Base-by-base conservation (phyloP, 1,140 invertebrate genomes). In the Popillia japonica region DNA sequence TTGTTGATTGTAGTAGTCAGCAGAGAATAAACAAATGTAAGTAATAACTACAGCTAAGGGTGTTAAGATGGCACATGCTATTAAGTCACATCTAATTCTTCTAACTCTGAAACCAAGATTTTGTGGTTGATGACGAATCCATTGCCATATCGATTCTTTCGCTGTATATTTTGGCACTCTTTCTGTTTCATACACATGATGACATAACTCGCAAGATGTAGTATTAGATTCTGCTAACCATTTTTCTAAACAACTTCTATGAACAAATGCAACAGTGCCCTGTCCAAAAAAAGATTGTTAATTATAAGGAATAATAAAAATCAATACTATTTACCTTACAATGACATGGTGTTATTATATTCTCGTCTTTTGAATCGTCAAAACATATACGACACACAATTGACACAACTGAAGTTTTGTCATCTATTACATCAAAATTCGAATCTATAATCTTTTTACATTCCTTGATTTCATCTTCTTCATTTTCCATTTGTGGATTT, bases 201-300 rank as follows among this genome's bases (percentile, higher is more conserved):
- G 87, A 81, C 91, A 92, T 20, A 92, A 86, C 86, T 92, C 91
- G 86, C 91, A 92, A 77, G 87, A 86, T 41, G 88, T 89, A 11
- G 89, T 89, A 77, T 89, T 89, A 6, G 90, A 90, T 83, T 91
- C 89, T 78, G 90, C 88, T 76, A 94, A 87, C 93, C 93, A 94
- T 79, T 89, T 88, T 86, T 94, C 93, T 61, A 94, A 85, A 84
- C 93, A 94, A 17, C 87, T 85, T 76, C 90, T 85, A 86, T 94
- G 93, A 34, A 94, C 90, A 76, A 90, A 88, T 8, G 92, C 92
- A 81, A 94, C 90, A 23, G 91, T 91, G 11, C 93, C 93, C 85
- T 86, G 73, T n/a, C 79, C 41, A 79, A 78, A 72, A 59, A 76
- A 78, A n/a, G 55, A 74, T 34, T 34, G 4, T 2, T 55, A 55